Evolutionary conservation across 2,888 invertebrate genomes (phyloP).

Genomic region (Meghimatium bilineatum): DNA sequence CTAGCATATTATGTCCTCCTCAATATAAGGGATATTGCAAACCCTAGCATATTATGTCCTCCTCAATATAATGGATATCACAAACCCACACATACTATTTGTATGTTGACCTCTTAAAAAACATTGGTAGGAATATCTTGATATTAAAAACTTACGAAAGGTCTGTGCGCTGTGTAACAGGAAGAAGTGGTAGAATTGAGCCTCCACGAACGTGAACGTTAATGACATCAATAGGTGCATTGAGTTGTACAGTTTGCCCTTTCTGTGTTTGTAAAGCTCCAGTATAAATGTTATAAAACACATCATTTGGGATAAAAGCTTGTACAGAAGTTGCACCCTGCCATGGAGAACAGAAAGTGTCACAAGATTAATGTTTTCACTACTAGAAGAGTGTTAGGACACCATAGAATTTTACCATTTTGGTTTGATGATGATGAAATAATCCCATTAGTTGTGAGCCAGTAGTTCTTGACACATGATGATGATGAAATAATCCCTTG

Average conservation of each 20-base stretch:
- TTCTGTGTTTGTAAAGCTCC: conserved; percentile 54
- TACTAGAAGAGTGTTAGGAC: too few species aligned
- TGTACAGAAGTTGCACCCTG: conserved; percentile 52
- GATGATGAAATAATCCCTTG: too few species aligned
- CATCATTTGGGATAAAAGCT: conserved; percentile 70
- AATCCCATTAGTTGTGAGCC: too few species aligned
- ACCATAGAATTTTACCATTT: too few species aligned
- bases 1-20: too few species aligned
- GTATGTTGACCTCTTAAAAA: not conserved
- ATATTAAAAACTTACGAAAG: conserved; percentile 58
- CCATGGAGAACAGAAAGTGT: not conserved
- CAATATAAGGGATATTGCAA: too few species aligned
- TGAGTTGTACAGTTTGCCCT: conserved; percentile 77
- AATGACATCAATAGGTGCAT: conserved; percentile 83
- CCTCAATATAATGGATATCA: too few species aligned
- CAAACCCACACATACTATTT: not conserved
- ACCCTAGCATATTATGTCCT: too few species aligned
- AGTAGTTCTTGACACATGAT: too few species aligned
- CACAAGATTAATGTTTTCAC: too few species aligned
- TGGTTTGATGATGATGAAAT: too few species aligned
- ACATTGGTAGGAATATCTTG: not conserved
- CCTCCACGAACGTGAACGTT: conserved; percentile 84
- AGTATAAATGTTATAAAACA: conserved; percentile 70
- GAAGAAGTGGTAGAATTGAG: conserved; percentile 81
- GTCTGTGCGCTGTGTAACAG: conserved; percentile 82